These are phyloP conservation scores for Mastacembelus armatus DNA, from an alignment of 2,797 vertebrate species.

Conservation along the genomic window DNA sequence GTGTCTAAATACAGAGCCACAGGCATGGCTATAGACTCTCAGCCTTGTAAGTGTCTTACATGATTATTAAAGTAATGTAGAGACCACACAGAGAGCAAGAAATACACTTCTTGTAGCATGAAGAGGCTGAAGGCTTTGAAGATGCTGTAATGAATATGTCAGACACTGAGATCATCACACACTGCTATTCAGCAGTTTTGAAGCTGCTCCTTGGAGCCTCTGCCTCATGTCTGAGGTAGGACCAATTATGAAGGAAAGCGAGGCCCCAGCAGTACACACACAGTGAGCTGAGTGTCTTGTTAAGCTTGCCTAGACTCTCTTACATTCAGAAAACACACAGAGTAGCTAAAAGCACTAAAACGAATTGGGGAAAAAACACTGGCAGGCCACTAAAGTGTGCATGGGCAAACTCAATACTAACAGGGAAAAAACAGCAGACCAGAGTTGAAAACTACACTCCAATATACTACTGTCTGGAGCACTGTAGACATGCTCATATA, in stretches of 20 bases:
- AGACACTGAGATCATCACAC: neutral
- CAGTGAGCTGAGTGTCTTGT: conserved; percentile 1
- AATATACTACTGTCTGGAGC: too few relatives aligned
- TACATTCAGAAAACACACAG: conserved; percentile 22
- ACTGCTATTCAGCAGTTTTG: conserved; percentile 14
- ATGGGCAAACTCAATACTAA: neutral
- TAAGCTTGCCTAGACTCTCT: conserved; percentile 3
- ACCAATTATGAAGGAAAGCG: conserved; percentile 6
- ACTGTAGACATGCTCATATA: too few relatives aligned
- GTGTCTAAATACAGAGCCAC: too few relatives aligned
- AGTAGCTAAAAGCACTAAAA: conserved; percentile 18
- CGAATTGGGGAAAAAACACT: neutral
- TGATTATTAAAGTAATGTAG: too few relatives aligned
- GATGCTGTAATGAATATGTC: too few relatives aligned
- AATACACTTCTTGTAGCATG: too few relatives aligned
- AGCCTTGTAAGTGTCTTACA: too few relatives aligned
- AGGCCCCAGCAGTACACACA: conserved; percentile 10
- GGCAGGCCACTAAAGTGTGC: conserved; percentile 12
- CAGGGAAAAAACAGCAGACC: neutral
- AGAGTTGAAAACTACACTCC: neutral
- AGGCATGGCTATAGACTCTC: too few relatives aligned
- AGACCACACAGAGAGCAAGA: too few relatives aligned
- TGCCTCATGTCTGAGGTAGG: neutral
- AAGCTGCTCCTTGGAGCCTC: conserved; percentile 10
- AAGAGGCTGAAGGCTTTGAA: too few relatives aligned